Conservation (phyloP, 2,888 invertebrate species). For the Hypena proboscidalis region DNA sequence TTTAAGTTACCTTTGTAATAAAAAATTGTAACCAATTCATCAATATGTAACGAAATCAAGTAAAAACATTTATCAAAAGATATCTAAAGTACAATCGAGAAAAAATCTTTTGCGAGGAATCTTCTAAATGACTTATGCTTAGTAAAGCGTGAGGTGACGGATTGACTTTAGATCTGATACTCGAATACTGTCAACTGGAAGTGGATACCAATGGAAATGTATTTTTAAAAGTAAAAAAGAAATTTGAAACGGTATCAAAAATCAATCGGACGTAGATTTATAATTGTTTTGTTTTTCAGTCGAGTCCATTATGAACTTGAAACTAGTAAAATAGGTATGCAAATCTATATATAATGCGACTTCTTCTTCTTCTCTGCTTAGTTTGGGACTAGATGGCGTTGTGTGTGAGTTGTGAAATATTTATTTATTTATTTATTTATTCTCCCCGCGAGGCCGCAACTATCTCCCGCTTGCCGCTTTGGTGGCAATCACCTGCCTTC, state of each 20-base stretch:
- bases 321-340: too few relatives aligned
- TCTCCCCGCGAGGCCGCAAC: too few relatives aligned
- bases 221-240: slow-evolving; percentile 42
- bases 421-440: too few relatives aligned
- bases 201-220: slow-evolving; percentile 51
- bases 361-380: too few relatives aligned
- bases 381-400: too few relatives aligned
- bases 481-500: too few relatives aligned
- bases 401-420: too few relatives aligned
- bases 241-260: slow-evolving; percentile 30
- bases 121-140: slow-evolving; percentile 46
- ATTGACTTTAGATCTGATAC: slow-evolving; percentile 39
- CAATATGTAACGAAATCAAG: slow-evolving; percentile 17
- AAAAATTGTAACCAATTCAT: slow-evolving; percentile 6
- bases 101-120: slow-evolving; percentile 31
- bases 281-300: too few relatives aligned
- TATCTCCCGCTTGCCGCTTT: too few relatives aligned
- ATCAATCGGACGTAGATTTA: slow-evolving; percentile 22
- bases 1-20: too few relatives aligned
- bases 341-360: too few relatives aligned
- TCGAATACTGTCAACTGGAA: slow-evolving; percentile 41
- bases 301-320: too few relatives aligned
- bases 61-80: slow-evolving; percentile 26
- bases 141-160: slow-evolving; percentile 44
- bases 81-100: slow-evolving; percentile 18